Percentiles rank a stretch among this genome's conserved stretches.
phyloP scores from a whole-genome alignment of 2,888 invertebrate species.

The Eupithecia dodoneata region DNA sequence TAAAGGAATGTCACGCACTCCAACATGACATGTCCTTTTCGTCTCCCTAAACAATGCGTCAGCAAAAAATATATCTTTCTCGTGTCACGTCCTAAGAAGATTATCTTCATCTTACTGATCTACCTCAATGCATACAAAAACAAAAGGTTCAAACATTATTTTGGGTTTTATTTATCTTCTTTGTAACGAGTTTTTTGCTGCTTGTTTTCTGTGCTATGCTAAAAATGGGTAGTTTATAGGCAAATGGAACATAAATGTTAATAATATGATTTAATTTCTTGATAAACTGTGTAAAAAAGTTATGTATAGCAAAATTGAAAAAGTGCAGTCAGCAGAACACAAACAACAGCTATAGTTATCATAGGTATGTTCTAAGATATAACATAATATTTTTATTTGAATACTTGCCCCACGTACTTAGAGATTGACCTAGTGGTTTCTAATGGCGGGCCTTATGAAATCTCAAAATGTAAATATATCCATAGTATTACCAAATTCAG shows the following conservation, averaged over 20 bases:
- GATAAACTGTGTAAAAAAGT: no score
- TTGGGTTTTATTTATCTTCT: slow-evolving; percentile 1
- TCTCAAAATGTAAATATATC: slow-evolving; percentile 12
- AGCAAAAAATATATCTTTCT: slow-evolving; percentile 70
- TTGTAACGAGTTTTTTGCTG: slow-evolving; percentile 2
- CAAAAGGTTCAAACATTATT: slow-evolving; percentile 50
- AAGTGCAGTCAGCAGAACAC: no score
- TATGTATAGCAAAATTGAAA: no score
- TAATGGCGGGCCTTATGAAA: not conserved
- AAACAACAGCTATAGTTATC: no score
- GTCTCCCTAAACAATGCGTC: slow-evolving; percentile 71
- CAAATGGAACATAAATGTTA: not conserved
- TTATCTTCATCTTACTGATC: slow-evolving; percentile 67
- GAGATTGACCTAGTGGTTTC: not conserved
- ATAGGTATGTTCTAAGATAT: no score
- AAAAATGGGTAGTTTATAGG: not conserved
- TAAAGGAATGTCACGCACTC: slow-evolving; percentile 49
- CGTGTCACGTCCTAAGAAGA: slow-evolving; percentile 71
- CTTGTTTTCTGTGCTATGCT: not conserved
- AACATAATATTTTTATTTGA: no score
- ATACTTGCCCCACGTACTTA: not conserved
- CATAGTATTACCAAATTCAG: slow-evolving; percentile 17
- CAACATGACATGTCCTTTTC: slow-evolving; percentile 51
- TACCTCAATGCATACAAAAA: slow-evolving; percentile 65
- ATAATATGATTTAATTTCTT: no score